phyloP scores from a whole-genome alignment of 2,888 invertebrate species.

The Argyra leucocephala region DNA sequence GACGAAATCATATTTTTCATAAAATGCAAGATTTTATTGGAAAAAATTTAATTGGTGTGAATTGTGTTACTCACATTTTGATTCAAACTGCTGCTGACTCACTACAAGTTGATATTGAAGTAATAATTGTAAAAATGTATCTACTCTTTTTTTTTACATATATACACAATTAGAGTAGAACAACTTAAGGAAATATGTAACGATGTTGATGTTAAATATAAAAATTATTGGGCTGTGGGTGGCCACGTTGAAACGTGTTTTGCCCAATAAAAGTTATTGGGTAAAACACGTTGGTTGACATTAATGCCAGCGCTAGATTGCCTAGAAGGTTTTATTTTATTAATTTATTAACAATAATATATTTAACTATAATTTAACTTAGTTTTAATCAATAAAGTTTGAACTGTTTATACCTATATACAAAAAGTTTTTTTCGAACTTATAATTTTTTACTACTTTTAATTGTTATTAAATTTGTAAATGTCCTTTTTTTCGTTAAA shows the following conservation, averaged over 20 bases:
- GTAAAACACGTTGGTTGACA: slow-evolving; percentile 17
- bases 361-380: too few species aligned
- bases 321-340: too few species aligned
- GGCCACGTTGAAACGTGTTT: slow-evolving; percentile 14
- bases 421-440: too few species aligned
- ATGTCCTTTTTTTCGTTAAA: too few species aligned
- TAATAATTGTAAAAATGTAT: slow-evolving; percentile 21
- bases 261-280: too few species aligned
- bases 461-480: too few species aligned
- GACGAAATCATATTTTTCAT: slow-evolving; percentile 18
- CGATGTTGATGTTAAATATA: slow-evolving; percentile 12
- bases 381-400: too few species aligned
- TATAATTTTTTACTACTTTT: too few species aligned
- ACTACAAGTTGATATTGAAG: slow-evolving; percentile 21
- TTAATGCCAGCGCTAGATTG: slow-evolving; percentile 14
- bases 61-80: slow-evolving; percentile 21
- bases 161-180: too few species aligned
- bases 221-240: background rate
- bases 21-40: slow-evolving; percentile 13
- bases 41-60: slow-evolving; percentile 19
- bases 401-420: too few species aligned
- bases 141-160: too few species aligned
- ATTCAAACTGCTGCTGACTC: slow-evolving; percentile 20
- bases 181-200: slow-evolving; percentile 16
- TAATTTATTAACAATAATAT: too few species aligned